These are phyloP conservation scores for Lonchura striata DNA, from an alignment of 2,113 vertebrate genomes.

Conservation along the genomic window DNA sequence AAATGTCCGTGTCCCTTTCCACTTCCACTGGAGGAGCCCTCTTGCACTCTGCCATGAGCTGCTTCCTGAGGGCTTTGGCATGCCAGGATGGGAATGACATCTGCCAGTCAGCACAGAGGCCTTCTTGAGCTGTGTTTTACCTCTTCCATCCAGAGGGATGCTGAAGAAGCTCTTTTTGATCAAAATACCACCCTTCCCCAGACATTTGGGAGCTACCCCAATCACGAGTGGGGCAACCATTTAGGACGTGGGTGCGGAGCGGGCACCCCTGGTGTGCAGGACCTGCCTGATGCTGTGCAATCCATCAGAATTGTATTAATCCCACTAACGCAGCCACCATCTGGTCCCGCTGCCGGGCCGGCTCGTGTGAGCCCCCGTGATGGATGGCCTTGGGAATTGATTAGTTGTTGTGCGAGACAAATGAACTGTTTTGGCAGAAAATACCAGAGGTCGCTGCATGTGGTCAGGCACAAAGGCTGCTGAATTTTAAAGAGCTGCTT, in stretches of 20 bases:
- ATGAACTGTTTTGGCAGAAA: conserved; percentile 92
- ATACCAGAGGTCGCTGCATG: conserved; percentile 85
- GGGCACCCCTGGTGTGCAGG: not conserved
- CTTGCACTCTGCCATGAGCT: not conserved
- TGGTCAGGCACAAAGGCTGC: conserved; percentile 77
- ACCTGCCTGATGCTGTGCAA: conserved; percentile 70
- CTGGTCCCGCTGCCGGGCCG: conserved; percentile 72
- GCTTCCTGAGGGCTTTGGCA: rapidly evolving
- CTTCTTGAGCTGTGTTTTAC: not conserved
- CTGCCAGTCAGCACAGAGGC: not conserved
- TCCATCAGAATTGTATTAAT: conserved; percentile 90
- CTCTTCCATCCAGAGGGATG: not conserved
- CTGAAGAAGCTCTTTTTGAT: not conserved
- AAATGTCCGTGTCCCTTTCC: not conserved
- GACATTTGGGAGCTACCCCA: rapidly evolving
- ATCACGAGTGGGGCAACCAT: rapidly evolving
- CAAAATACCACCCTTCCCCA: not conserved
- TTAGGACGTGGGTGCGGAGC: not conserved
- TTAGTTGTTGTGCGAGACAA: conserved; percentile 92
- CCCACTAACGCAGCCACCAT: conserved; percentile 77
- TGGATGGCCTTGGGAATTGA: conserved; percentile 94
- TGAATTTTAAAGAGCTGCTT: conserved; percentile 78
- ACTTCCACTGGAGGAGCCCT: not conserved
- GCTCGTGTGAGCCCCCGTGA: conserved; percentile 78
- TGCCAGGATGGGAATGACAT: not conserved